Conservation (phyloP, 2,797 vertebrate genomes). For the Rhinella marina region DNA sequence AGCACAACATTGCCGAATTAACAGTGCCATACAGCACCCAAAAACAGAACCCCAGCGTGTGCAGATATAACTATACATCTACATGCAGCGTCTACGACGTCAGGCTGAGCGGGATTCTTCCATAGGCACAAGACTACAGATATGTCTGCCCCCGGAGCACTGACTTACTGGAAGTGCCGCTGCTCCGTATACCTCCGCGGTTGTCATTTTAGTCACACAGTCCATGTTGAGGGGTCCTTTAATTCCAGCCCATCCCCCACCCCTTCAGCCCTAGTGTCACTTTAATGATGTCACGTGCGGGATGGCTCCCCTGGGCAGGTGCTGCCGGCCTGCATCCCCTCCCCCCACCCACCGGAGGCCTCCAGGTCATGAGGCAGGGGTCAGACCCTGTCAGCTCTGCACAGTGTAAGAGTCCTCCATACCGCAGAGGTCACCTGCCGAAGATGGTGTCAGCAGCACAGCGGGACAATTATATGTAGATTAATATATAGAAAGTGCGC, state of each 20-base stretch:
- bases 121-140: too few relatives aligned
- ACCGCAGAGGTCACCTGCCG: neutral
- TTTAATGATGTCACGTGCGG: slow-evolving; percentile 23
- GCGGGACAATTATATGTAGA: neutral
- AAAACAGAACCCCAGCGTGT: too few relatives aligned
- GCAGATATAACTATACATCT: too few relatives aligned
- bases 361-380: neutral
- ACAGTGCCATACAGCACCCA: neutral
- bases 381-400: neutral
- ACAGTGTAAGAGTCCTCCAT: neutral
- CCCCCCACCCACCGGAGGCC: neutral
- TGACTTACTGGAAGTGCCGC: neutral
- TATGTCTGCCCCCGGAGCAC: neutral
- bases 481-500: too few relatives aligned
- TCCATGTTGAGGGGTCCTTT: neutral
- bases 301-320: slow-evolving; percentile 21
- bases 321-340: neutral
- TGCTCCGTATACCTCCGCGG: neutral
- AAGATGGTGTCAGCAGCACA: neutral
- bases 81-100: too few relatives aligned
- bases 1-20: neutral
- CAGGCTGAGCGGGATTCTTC: too few relatives aligned
- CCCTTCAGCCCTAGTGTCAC: neutral
- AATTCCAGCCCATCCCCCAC: neutral
- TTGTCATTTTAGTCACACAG: neutral